Base-by-base conservation (phyloP, 2,888 invertebrate genomes). In the Diarsia brunnea region DNA sequence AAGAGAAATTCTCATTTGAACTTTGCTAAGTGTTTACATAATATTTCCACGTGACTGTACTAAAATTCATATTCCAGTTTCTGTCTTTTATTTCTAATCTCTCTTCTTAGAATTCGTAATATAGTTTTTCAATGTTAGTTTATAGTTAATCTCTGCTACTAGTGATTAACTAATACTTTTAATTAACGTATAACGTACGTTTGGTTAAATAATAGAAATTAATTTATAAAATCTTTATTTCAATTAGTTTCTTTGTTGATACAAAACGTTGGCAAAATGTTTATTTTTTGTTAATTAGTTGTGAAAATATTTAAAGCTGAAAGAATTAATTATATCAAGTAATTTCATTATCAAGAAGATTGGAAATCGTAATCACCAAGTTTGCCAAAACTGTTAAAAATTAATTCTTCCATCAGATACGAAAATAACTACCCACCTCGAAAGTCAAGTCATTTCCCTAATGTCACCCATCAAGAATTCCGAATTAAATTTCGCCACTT, bases 401-500 rank as follows among this genome's bases (percentile, higher is more conserved):
- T 68, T 4, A 51, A 70, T 74, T 70, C 63, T 43, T 16, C 43
- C 65, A 69, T 69, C 73, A 83, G 73, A 79, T 77, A 53, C 55
- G 47, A 68, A 38, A 78, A 73, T 74, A 72, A 75, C 68, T 55
- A 73, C 55, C 66, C 68, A 68, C 67, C 73, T 85, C 69, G 75
- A 84, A 69, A 65, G 70, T 76, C 71, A 14, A 70, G n/a, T 49
- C 64, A 47, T 80, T 81, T 73, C 73, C 74, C 71, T 86, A 88
- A 82, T 81, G 79, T 75, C 51, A 45, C 67, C 55, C 81, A 84
- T 87, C 75, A 87, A 85, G 81, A 81, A 87, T 63, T 81, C 73
- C 67, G 49, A 88, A 88, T 88, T 87, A 87, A 88, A 88, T 87
- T 88, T 79, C 38, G 74, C 88, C 79, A 87, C 83, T 88, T 88